A percentile compares a stretch with the other conserved stretches of the same genome.
Evolutionary conservation across 2,888 invertebrate genomes (phyloP).

Genomic region (Sphaeridia pumilis): DNA sequence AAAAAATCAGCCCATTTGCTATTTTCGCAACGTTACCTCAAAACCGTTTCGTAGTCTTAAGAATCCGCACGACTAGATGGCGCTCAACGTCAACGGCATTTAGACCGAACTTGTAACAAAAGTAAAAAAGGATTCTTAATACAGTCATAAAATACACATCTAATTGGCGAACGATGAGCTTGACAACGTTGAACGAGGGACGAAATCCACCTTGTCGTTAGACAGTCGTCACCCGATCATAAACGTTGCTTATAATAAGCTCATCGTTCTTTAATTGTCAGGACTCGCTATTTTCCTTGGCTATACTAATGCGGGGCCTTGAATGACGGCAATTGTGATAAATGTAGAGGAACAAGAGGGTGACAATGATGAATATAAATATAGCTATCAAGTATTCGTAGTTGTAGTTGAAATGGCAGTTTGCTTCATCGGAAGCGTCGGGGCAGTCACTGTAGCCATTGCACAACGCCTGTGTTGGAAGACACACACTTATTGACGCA

Average conservation of each 20-base stretch:
- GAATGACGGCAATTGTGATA: constrained; percentile 11
- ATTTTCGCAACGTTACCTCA: too few species aligned
- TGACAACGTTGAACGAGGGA: too few species aligned
- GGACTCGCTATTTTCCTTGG: constrained; percentile 6
- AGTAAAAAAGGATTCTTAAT: too few species aligned
- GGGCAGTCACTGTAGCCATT: constrained; percentile 32
- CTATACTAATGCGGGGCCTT: neutral
- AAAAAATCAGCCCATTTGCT: too few species aligned
- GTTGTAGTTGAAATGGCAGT: constrained; percentile 24
- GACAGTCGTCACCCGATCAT: constrained; percentile 12
- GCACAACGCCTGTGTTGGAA: constrained; percentile 22
- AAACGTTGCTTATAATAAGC: constrained; percentile 6
- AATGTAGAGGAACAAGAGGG: constrained; percentile 9
- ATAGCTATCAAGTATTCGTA: constrained; percentile 10
- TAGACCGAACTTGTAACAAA: too few species aligned
- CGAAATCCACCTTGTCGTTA: too few species aligned
- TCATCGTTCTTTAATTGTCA: constrained; percentile 18
- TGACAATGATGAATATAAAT: constrained; percentile 9
- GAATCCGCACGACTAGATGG: too few species aligned
- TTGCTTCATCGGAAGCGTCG: constrained; percentile 30
- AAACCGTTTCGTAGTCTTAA: too few species aligned
- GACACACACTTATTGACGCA: constrained; percentile 14
- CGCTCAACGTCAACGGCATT: too few species aligned
- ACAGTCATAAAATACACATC: too few species aligned
- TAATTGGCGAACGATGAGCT: too few species aligned